A percentile compares a stretch with the other conserved stretches of the same genome.
These are phyloP conservation scores for Misgurnus mizolepis DNA, from an alignment of 2,113 vertebrate species.

Conservation along the genomic window DNA sequence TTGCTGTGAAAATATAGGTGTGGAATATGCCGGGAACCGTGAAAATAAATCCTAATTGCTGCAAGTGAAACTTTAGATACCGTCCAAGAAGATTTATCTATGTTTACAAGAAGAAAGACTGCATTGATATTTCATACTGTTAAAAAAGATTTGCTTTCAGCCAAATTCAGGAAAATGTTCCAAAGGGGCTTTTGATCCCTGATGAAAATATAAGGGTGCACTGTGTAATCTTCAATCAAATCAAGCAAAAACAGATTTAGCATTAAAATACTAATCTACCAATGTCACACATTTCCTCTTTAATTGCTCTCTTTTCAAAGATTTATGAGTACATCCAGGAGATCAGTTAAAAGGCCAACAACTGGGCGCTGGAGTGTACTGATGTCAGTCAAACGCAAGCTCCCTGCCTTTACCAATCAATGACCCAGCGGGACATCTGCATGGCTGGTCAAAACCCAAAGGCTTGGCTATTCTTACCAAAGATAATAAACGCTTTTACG, in stretches of 20 bases:
- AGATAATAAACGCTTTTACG: background rate
- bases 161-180: background rate
- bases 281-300: background rate
- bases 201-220: slow-evolving; percentile 8
- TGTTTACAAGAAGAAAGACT: slow-evolving; percentile 15
- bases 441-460: background rate
- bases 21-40: slow-evolving; percentile 39
- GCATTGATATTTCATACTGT: slow-evolving; percentile 24
- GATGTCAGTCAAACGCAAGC: slow-evolving; percentile 12
- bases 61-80: slow-evolving; percentile 24
- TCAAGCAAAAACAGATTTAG: slow-evolving; percentile 3
- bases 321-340: background rate
- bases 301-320: slow-evolving; percentile 1
- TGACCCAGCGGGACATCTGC: background rate
- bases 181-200: background rate
- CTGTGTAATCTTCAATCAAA: slow-evolving; percentile 15
- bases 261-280: background rate
- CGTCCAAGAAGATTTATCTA: slow-evolving; percentile 19
- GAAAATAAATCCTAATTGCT: slow-evolving; percentile 40
- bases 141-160: background rate
- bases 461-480: background rate
- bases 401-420: background rate
- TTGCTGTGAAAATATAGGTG: slow-evolving; percentile 45
- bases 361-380: background rate
- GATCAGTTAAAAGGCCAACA: slow-evolving; percentile 8